Base-by-base conservation (phyloP, 2,113 vertebrate species). In the Corythaeola cristata region DNA sequence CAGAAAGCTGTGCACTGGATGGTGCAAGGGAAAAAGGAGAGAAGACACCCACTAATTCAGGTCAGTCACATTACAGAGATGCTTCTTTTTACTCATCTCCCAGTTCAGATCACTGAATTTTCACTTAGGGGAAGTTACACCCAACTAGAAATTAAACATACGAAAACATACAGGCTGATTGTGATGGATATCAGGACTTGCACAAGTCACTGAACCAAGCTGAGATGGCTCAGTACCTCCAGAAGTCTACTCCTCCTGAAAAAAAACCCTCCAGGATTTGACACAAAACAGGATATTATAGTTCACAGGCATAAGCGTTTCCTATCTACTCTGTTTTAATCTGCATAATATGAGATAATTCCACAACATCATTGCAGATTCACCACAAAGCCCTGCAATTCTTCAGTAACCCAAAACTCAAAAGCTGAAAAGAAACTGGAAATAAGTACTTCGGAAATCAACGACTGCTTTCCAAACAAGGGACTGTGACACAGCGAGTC, bases 331-430 rank as follows among this genome's bases (percentile, higher is more conserved):
- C 50, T 19, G 12, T 45, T 76, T 41, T 69, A 53, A 92, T 75
- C 75, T 66, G 33, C 23, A 5, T 44, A 88, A 68, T 52, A 73
- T 4, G 3, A 86, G 35, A 69, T 92, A 88, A 94, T 90, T 83
- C 80, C 76, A 33, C 15, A 11, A 12, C 1, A 1, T 10, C 53
- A 86, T 49, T 73, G 30, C 76, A 56, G 64, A 88, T 60, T 60
- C 86, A 9, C 27, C 79, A 83, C 23, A 92, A 90, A 88, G 60
- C 64, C 60, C 37, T 73, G 73, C 9, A 60, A 85, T n/a, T 75
- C 73, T 93, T 82, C 12, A 47, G 23, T 47, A 87, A 96, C 63
- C 90, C 78, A 37, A 82, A 75, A 66, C 55, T 71, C 69, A 55
- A 66, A 85, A 85, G 81, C 60, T 52, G 73, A 47, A 39, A 69